Evolutionary conservation across 1,140 invertebrate species (phyloP).

Genomic region (Bombus impatiens): DNA sequence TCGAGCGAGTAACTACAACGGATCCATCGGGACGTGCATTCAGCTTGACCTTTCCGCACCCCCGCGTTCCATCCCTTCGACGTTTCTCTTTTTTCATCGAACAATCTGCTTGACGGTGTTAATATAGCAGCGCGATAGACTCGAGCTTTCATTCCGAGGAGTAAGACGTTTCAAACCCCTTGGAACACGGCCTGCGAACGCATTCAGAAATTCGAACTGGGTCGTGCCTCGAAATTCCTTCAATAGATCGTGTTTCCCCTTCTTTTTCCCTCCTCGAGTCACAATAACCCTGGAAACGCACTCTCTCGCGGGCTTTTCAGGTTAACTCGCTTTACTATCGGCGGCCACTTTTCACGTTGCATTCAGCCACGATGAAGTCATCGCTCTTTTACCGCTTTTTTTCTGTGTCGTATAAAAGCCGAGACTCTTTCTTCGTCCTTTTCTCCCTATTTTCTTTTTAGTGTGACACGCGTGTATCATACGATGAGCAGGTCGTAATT

Average conservation of each 20-base stretch:
- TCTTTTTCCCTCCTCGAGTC: neutral
- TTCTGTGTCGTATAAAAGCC: constrained; percentile 19
- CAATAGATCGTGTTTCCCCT: constrained; percentile 10
- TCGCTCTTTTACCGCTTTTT: constrained; percentile 4
- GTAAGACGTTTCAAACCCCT: constrained; percentile 33
- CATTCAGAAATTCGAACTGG: constrained; percentile 45
- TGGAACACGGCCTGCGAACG: neutral
- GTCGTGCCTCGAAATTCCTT: constrained; percentile 37
- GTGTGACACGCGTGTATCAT: neutral
- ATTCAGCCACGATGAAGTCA: constrained; percentile 56
- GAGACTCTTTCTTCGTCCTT: neutral
- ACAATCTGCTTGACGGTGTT: constrained; percentile 3
- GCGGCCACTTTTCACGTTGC: constrained; percentile 44
- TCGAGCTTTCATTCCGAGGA: constrained; percentile 9
- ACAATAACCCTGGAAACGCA: constrained; percentile 30
- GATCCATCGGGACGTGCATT: constrained; percentile 43
- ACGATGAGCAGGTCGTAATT: constrained; percentile 21
- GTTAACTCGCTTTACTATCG: constrained; percentile 53
- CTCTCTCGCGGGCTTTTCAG: constrained; percentile 52
- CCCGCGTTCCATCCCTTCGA: neutral
- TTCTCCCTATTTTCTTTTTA: constrained; percentile 2
- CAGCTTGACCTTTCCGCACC: constrained; percentile 42
- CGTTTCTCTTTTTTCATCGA: neutral
- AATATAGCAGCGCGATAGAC: constrained; percentile 41
- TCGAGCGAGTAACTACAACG: constrained; percentile 60